These are phyloP conservation scores for Acanthurus leucopareius DNA, from an alignment of 2,797 vertebrate species.

Conservation along the genomic window DNA sequence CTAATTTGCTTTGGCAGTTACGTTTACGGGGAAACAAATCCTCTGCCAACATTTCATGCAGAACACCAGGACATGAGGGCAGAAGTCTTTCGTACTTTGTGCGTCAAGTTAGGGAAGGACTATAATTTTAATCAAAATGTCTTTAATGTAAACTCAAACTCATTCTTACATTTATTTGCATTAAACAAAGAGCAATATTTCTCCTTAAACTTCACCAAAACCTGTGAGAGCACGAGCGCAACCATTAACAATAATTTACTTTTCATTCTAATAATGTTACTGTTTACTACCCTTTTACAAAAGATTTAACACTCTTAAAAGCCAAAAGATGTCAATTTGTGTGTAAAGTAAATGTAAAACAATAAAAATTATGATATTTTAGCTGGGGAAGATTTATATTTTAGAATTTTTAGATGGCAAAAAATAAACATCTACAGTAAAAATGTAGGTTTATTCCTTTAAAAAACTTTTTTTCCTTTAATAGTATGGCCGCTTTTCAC, in stretches of 20 bases:
- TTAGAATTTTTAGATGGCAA: background rate
- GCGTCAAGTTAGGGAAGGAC: too few relatives aligned
- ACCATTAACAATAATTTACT: too few relatives aligned
- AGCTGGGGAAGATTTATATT: background rate
- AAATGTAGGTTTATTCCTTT: background rate
- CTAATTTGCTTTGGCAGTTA: background rate
- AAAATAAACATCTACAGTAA: background rate
- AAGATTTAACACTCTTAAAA: background rate
- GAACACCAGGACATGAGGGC: too few relatives aligned
- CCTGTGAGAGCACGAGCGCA: background rate
- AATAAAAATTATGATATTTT: background rate
- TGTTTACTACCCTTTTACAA: background rate
- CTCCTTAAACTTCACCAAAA: background rate
- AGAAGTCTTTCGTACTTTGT: too few relatives aligned
- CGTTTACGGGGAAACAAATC: background rate
- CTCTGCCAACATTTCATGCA: background rate
- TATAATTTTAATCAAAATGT: too few relatives aligned
- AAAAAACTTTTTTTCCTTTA: background rate
- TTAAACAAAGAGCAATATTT: background rate
- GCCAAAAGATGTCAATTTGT: background rate
- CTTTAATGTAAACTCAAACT: too few relatives aligned
- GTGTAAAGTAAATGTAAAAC: background rate
- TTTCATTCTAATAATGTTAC: background rate
- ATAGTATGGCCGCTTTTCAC: background rate
- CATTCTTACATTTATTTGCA: background rate